phyloP scores from a whole-genome alignment of 2,797 vertebrate genomes.

The Lindbergichthys nudifrons region DNA sequence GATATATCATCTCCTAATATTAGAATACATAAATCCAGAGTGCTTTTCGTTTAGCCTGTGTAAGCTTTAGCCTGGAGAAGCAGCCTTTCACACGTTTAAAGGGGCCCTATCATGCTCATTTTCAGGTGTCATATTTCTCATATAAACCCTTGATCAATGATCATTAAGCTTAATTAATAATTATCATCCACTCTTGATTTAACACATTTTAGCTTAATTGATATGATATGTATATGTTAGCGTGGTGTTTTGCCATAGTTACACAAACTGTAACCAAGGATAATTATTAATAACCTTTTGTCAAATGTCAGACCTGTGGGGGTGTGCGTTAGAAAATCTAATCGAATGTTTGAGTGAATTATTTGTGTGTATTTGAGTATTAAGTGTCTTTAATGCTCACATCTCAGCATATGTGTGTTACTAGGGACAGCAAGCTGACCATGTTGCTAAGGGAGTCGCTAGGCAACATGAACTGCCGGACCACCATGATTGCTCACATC shows the following conservation, averaged over 20 bases:
- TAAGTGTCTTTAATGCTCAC: conserved; percentile 50
- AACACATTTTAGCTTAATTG: background rate
- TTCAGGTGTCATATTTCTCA: no score
- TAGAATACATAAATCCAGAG: conserved; percentile 46
- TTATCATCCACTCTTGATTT: conserved; percentile 2
- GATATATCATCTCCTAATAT: conserved; percentile 60
- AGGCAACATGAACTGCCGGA: conserved; percentile 99
- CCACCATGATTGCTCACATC: conserved; percentile 99
- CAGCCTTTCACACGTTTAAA: conserved; percentile 28
- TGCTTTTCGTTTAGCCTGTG: conserved; percentile 24
- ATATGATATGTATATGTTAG: conserved; percentile 1
- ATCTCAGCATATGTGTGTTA: conserved; percentile 71
- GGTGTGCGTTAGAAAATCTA: conserved; percentile 32
- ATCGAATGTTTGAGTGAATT: conserved; percentile 31
- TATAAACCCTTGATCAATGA: conserved; percentile 16
- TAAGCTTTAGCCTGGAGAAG: conserved; percentile 23
- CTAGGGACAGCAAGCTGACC: conserved; percentile 98
- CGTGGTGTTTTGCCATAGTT: conserved; percentile 2
- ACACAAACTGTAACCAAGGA: background rate
- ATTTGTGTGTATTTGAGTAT: conserved; percentile 39
- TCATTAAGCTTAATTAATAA: conserved; percentile 19
- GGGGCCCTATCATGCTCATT: background rate
- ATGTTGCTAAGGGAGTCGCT: conserved; percentile 98
- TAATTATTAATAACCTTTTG: conserved; percentile 25
- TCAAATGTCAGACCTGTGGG: conserved; percentile 23